Base-by-base conservation (phyloP, 2,797 vertebrate species). In the Sternotherus odoratus region DNA sequence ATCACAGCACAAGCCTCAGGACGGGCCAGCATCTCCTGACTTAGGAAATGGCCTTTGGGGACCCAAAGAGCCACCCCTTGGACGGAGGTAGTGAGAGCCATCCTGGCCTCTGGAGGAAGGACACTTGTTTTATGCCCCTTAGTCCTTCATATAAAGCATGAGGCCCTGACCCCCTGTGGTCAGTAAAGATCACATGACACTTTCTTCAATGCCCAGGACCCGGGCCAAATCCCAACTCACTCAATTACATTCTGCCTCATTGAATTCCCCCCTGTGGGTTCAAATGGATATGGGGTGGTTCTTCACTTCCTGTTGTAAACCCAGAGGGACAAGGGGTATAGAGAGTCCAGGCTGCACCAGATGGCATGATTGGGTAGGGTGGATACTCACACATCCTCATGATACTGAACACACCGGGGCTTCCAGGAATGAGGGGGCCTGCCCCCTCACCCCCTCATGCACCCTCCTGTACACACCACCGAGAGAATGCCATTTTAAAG, bases 171-270 rank as follows among this genome's bases (percentile, higher is more conserved):
- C 0, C 77, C 93, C 86, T 96, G 82, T 75, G 78, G 89, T 92
- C 86, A 94, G 95, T 94, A 95, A 94, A 96, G 94, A 95, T 93
- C 93, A 94, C 94, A 95, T 2, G 0, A 86, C 57, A 93, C 94
- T 96, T 94, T 82, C 87, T 8, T 92, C 79, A 87, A 56, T 4
- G 3, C 60, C 11, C n/a, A 87, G 78, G n/a, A 88, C 19, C 56
- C 63, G 12, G 86, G 93, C 85, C 91, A 90, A 94, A 95, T 90
- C 79, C 26, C 11, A 0, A 72, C 95, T 82, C 83, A 86, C 77
- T 43, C 77, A 93, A 94, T 94, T 86, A 77, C 19, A 88, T 54
- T 87, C 82, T 93, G 69, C 72, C 77, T 91, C 88, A 92, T 93
- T 95, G 95, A 97, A 92, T 77, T 33, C 33, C 82, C 63, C 36